A percentile compares a stretch with the other conserved stretches of the same genome.
These are phyloP conservation scores for Margaritifera margaritifera DNA, from an alignment of 2,888 invertebrate genomes.

Conservation along the genomic window DNA sequence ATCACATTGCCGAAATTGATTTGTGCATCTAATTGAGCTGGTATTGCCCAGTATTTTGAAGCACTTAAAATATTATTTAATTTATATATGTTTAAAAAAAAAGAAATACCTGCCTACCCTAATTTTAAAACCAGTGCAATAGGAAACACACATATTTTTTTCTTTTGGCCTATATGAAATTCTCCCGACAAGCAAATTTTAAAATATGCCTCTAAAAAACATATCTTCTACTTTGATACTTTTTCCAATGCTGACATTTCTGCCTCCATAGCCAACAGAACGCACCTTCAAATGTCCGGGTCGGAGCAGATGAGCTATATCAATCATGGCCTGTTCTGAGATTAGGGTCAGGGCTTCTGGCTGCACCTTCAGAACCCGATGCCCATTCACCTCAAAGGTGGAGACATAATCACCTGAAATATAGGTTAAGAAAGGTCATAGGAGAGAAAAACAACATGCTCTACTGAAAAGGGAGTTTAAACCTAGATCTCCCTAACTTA, in stretches of 20 bases:
- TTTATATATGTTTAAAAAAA: too few relatives aligned
- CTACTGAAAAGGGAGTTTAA: neutral
- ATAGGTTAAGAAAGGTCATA: neutral
- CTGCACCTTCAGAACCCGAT: constrained; percentile 64
- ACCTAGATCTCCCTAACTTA: neutral
- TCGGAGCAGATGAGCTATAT: constrained; percentile 71
- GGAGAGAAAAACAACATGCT: neutral
- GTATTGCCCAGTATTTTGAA: too few relatives aligned
- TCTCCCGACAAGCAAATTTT: neutral
- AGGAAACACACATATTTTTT: too few relatives aligned
- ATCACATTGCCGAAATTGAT: too few relatives aligned
- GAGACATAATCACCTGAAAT: constrained; percentile 70
- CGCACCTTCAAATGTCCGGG: constrained; percentile 71
- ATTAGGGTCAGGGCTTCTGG: constrained; percentile 70
- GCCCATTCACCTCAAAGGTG: constrained; percentile 66
- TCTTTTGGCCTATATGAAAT: too few relatives aligned
- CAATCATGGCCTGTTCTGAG: constrained; percentile 71
- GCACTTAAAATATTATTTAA: too few relatives aligned
- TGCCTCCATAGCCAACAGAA: neutral
- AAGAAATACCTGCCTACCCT: too few relatives aligned
- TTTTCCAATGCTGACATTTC: neutral
- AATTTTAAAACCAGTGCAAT: too few relatives aligned
- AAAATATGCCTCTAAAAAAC: neutral
- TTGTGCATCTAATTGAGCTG: too few relatives aligned
- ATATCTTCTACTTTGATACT: neutral